Evolutionary conservation across 30 jellyfish, hydroid and myxozoan genomes (phyloP).

Genomic region (Chrysaora quinquecirrha): DNA sequence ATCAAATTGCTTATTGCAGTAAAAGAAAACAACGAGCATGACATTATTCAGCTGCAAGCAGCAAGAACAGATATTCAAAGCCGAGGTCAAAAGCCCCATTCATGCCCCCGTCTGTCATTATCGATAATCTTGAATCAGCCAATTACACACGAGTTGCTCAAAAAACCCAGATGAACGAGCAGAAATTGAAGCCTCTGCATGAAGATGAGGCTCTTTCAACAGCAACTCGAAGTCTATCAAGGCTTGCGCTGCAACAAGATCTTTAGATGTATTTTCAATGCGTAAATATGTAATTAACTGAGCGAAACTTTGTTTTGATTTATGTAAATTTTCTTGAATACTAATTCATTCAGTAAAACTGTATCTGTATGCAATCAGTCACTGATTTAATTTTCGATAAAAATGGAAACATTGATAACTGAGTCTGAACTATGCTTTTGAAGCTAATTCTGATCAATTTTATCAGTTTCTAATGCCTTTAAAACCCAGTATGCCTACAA

Average conservation of each 20-base stretch:
- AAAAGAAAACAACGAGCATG: conserved; percentile 59
- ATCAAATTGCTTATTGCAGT: conserved; percentile 57
- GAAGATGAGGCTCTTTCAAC: conserved; percentile 42
- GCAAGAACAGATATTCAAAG: conserved; percentile 34
- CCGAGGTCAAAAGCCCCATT: background rate
- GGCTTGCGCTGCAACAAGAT: background rate
- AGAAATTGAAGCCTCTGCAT: conserved; percentile 28
- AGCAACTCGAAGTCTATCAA: background rate
- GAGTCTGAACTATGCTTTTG: no score
- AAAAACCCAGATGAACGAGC: conserved; percentile 2
- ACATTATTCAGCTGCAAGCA: conserved; percentile 35
- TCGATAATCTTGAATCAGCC: conserved; percentile 29
- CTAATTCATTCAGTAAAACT: no score
- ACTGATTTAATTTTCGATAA: no score
- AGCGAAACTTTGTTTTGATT: no score
- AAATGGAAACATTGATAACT: no score
- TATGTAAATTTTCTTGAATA: no score
- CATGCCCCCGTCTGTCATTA: conserved; percentile 8
- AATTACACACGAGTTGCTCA: conserved; percentile 19
- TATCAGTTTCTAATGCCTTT: no score
- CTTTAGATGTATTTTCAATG: background rate
- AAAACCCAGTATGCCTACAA: no score
- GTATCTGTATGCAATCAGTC: no score
- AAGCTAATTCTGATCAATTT: no score
- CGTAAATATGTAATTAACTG: no score